Evolutionary conservation across 2,113 vertebrate species (phyloP).

Genomic region (Mesocricetus auratus): DNA sequence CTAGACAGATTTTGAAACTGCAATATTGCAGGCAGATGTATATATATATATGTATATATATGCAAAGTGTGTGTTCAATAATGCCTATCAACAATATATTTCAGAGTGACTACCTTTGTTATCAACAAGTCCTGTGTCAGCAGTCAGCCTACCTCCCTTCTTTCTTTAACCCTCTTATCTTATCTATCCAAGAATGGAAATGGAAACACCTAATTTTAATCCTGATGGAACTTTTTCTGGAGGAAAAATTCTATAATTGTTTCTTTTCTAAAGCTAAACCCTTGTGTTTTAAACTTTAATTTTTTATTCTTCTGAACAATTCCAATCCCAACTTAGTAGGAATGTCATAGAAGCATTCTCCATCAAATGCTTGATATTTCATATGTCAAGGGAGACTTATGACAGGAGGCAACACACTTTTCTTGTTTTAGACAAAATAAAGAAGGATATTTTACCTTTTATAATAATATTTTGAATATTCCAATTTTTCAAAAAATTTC

Average conservation of each 20-base stretch:
- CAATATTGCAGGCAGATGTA: not conserved
- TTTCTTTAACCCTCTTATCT: not conserved
- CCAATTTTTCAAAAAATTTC: not conserved
- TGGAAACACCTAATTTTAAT: not conserved
- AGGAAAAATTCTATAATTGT: not conserved
- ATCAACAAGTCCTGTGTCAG: not conserved
- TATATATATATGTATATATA: too few relatives aligned
- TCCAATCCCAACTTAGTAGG: not conserved
- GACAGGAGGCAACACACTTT: not conserved
- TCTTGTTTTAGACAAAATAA: not conserved
- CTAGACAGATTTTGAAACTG: not conserved
- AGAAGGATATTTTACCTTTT: not conserved
- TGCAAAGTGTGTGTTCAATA: not conserved
- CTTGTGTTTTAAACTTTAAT: not conserved
- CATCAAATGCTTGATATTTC: not conserved
- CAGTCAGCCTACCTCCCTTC: not conserved
- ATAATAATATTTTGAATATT: not conserved
- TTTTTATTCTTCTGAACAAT: not conserved
- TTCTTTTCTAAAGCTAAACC: constrained; percentile 39
- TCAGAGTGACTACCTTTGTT: not conserved
- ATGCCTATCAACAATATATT: not conserved
- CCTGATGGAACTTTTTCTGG: not conserved
- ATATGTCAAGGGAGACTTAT: not conserved
- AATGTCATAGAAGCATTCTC: not conserved
- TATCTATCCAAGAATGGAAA: not conserved